Conservation (phyloP, 1,140 invertebrate species). For the Trissolcus basalis region DNA sequence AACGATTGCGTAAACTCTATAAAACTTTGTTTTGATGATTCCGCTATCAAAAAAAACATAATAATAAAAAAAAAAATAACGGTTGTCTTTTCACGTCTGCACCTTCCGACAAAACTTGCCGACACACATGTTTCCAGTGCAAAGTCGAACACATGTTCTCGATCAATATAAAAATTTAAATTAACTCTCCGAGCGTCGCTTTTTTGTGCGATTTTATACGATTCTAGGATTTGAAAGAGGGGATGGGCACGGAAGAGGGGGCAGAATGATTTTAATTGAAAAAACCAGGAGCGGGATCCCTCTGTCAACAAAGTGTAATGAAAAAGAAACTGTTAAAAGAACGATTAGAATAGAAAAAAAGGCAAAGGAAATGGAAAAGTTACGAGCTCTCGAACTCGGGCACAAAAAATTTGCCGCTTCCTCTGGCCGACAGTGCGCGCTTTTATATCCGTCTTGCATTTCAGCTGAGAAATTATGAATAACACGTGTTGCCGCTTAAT, state of each 20-base stretch:
- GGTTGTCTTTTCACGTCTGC: slow-evolving; percentile 15
- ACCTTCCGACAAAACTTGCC: slow-evolving; percentile 37
- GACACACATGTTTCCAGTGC: slow-evolving; percentile 14
- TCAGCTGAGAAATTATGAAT: slow-evolving; percentile 31
- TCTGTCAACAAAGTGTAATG: slow-evolving; percentile 24
- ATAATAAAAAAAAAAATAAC: background rate
- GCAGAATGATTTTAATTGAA: slow-evolving; percentile 26
- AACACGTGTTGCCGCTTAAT: slow-evolving; percentile 32
- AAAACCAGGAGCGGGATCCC: slow-evolving; percentile 4
- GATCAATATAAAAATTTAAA: slow-evolving; percentile 45
- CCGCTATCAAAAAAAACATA: too few relatives aligned
- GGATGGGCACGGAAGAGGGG: background rate
- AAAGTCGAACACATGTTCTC: slow-evolving; percentile 31
- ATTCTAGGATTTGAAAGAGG: background rate
- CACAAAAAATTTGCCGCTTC: slow-evolving; percentile 28
- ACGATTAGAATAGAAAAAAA: slow-evolving; percentile 3
- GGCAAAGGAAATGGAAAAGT: background rate
- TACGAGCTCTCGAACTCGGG: slow-evolving; percentile 11
- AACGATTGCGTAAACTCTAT: too few relatives aligned
- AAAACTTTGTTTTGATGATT: slow-evolving; percentile 24
- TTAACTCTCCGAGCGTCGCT: slow-evolving; percentile 27
- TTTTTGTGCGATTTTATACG: slow-evolving; percentile 11
- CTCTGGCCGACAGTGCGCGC: slow-evolving; percentile 5
- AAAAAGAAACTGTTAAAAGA: slow-evolving; percentile 5
- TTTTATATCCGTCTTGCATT: slow-evolving; percentile 24